Evolutionary conservation across 2,113 vertebrate genomes (phyloP).

Genomic region (Sapajus apella): DNA sequence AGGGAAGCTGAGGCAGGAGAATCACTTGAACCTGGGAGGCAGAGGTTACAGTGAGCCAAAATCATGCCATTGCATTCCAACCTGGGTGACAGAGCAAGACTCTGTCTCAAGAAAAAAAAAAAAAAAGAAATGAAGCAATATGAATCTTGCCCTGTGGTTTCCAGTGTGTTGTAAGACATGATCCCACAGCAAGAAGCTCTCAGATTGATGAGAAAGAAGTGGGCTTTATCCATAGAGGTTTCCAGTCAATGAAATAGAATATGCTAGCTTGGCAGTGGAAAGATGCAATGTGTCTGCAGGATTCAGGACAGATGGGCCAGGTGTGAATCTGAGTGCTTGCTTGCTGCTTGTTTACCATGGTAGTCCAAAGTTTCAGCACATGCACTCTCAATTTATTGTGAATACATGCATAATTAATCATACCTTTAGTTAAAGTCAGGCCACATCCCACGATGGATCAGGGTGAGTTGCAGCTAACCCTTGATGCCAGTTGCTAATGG

Average conservation of each 20-base stretch:
- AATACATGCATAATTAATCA: conserved; percentile 60
- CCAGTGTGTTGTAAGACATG: background rate
- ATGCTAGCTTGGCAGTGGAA: background rate
- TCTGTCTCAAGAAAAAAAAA: too few species aligned
- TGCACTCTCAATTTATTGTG: conserved; percentile 9
- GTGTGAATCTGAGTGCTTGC: background rate
- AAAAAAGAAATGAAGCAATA: background rate
- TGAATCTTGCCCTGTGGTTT: background rate
- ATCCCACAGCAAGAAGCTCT: background rate
- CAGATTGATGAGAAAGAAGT: background rate
- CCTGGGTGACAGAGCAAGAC: too few species aligned
- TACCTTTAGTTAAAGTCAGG: conserved; percentile 54
- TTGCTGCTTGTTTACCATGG: background rate
- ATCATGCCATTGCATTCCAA: too few species aligned
- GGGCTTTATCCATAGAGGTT: background rate
- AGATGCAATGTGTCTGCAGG: background rate
- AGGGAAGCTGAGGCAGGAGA: too few species aligned
- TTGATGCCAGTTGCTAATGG: background rate
- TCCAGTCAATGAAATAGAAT: background rate
- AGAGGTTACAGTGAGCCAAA: too few species aligned
- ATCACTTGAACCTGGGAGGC: too few species aligned
- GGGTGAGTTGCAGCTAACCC: background rate
- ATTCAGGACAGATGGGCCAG: background rate
- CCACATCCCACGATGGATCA: conserved; percentile 36
- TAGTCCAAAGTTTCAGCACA: background rate